Conservation (phyloP, 2,113 vertebrate species). For the Chlamydotis undulata region DNA sequence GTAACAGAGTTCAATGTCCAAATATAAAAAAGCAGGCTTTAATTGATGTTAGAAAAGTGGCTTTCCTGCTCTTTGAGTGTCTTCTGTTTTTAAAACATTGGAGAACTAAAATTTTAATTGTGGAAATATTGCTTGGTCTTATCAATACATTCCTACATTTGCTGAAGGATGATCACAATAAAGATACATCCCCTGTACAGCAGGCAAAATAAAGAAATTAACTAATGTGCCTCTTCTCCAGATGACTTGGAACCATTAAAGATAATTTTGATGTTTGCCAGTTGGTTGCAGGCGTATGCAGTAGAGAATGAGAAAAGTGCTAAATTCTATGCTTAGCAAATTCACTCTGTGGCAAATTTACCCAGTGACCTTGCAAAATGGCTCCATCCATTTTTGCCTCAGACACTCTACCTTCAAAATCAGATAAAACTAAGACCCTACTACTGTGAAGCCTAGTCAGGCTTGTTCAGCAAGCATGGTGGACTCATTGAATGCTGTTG, state of each 20-base stretch:
- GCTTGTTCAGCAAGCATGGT: not conserved
- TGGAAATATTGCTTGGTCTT: not conserved
- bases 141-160: not conserved
- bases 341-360: not conserved
- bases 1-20: not conserved
- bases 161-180: not conserved
- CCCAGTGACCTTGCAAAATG: not conserved
- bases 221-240: not conserved
- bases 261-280: not conserved
- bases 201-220: not conserved
- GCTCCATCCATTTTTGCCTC: not conserved
- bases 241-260: not conserved
- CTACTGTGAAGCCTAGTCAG: not conserved
- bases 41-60: not conserved
- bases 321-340: not conserved
- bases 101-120: not conserved
- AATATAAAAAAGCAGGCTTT: not conserved
- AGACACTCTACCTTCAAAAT: not conserved
- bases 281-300: not conserved
- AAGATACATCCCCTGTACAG: not conserved
- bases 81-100: not conserved
- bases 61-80: not conserved
- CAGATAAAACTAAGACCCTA: not conserved
- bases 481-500: not conserved
- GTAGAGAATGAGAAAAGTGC: not conserved